phyloP scores from a whole-genome alignment of 2,888 invertebrate species.

The Cataglyphis cursor region DNA sequence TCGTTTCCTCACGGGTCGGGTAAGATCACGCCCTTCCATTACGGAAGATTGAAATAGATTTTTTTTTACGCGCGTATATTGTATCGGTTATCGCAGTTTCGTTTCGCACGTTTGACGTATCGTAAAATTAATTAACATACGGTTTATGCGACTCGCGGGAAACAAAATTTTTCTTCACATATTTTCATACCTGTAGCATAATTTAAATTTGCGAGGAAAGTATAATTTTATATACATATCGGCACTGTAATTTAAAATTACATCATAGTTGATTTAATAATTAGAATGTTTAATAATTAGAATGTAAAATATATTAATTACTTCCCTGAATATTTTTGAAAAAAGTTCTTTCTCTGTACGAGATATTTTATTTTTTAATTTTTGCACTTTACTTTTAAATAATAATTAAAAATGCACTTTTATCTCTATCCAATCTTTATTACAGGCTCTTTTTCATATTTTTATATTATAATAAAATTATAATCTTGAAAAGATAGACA shows the following conservation, averaged over 20 bases:
- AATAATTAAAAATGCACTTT: not conserved
- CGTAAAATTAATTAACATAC: not conserved
- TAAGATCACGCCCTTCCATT: conserved; percentile 17
- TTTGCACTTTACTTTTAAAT: not conserved
- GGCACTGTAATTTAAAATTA: conserved; percentile 27
- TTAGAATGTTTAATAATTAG: not conserved
- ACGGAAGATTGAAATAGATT: conserved; percentile 20
- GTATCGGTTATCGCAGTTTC: not conserved
- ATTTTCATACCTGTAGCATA: not conserved
- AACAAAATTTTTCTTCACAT: not conserved
- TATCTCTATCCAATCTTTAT: not conserved
- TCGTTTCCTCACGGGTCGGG: conserved; percentile 34
- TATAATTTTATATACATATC: conserved; percentile 13
- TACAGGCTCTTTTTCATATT: not conserved
- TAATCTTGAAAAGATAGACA: not conserved
- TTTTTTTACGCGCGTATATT: not conserved
- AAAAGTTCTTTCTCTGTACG: not conserved
- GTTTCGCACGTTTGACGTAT: not conserved
- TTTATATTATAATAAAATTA: not conserved
- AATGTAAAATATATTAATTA: conserved; percentile 18
- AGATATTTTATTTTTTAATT: not conserved
- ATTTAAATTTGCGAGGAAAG: conserved; percentile 8
- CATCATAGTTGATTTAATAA: not conserved
- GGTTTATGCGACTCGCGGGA: not conserved
- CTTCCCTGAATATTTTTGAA: not conserved